Conservation (phyloP, 2,113 vertebrate genomes). For the Paralichthys olivaceus region DNA sequence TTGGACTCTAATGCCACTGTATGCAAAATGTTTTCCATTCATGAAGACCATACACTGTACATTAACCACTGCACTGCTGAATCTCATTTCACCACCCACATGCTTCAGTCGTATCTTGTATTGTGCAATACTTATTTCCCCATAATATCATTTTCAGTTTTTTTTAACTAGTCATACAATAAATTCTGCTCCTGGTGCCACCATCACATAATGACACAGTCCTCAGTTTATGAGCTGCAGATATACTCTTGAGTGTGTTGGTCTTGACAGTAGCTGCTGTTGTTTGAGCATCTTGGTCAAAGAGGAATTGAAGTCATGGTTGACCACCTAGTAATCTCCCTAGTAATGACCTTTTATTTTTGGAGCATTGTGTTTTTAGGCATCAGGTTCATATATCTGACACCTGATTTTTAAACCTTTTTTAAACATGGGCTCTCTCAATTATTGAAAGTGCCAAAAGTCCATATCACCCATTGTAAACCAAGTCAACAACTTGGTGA, state of each 20-base stretch:
- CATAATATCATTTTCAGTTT: constrained; percentile 5
- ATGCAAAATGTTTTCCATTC: constrained; percentile 20
- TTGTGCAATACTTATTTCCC: constrained; percentile 10
- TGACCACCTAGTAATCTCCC: neutral
- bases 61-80: neutral
- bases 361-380: too few species aligned
- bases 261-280: constrained; percentile 30
- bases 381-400: too few species aligned
- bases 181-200: constrained; percentile 6
- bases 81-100: constrained; percentile 18
- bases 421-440: neutral
- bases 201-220: constrained; percentile 3
- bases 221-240: constrained; percentile 14
- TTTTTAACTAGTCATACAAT: too few species aligned
- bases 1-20: neutral
- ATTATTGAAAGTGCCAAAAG: neutral
- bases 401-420: neutral
- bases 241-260: constrained; percentile 31
- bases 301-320: neutral
- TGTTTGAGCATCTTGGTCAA: constrained; percentile 39
- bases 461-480: constrained; percentile 31
- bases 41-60: constrained; percentile 4
- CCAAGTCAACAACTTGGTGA: constrained; percentile 39
- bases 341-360: too few species aligned
- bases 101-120: constrained; percentile 9